phyloP scores from a whole-genome alignment of 2,888 invertebrate genomes.

The Leptinotarsa rubiginosa region DNA sequence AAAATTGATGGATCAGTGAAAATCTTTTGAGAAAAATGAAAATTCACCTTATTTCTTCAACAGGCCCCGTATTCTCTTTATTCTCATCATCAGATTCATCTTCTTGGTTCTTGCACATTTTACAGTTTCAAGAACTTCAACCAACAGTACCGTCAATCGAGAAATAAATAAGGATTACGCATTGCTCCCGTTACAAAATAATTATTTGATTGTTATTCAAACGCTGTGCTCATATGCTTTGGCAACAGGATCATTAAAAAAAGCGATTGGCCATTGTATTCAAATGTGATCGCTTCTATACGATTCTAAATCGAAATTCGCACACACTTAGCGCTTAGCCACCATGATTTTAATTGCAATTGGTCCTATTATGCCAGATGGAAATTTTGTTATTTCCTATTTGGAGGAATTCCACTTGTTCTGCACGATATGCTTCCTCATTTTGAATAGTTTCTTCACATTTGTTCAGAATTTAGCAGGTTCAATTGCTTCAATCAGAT shows the following conservation, averaged over 20 bases:
- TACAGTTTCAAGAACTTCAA: background rate
- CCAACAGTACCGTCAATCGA: background rate
- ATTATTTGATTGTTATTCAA: constrained; percentile 15
- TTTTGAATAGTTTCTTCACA: too few relatives aligned
- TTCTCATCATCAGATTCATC: background rate
- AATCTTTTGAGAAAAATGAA: too few relatives aligned
- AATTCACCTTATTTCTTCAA: too few relatives aligned
- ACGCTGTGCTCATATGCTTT: background rate
- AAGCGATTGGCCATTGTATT: constrained; percentile 23
- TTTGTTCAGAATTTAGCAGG: too few relatives aligned
- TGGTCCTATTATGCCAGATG: constrained; percentile 1
- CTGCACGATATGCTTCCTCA: too few relatives aligned
- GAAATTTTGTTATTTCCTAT: constrained; percentile 8
- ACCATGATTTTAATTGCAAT: background rate
- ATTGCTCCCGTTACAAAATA: constrained; percentile 5
- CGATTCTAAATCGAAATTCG: constrained; percentile 10
- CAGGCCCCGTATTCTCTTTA: too few relatives aligned
- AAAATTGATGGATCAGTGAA: too few relatives aligned
- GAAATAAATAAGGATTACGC: background rate
- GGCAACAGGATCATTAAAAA: constrained; percentile 3
- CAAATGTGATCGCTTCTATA: constrained; percentile 10
- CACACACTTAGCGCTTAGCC: background rate
- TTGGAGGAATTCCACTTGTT: too few relatives aligned
- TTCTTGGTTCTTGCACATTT: background rate
- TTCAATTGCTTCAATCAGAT: too few relatives aligned